Evolutionary conservation across 2,113 vertebrate species (phyloP).

Genomic region (Myrmecophaga tridactyla): DNA sequence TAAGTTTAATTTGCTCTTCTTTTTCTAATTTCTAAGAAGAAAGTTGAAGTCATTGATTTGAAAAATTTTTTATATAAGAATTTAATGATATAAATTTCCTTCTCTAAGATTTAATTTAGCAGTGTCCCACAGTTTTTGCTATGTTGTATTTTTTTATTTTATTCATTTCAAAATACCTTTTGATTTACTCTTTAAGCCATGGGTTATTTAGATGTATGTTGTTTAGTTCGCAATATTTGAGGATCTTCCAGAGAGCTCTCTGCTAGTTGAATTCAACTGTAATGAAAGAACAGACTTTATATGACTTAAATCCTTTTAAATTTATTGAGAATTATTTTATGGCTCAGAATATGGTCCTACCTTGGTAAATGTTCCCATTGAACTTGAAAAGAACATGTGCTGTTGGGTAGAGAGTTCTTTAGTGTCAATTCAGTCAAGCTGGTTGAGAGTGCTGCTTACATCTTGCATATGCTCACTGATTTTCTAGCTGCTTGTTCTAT

Average conservation of each 20-base stretch:
- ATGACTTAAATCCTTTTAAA: background rate
- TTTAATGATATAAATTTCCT: background rate
- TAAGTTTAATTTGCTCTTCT: background rate
- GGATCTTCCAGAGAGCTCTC: background rate
- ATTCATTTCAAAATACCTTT: background rate
- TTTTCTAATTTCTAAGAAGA: slow-evolving; percentile 8
- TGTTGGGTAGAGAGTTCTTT: background rate
- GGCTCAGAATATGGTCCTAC: background rate
- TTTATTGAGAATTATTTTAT: background rate
- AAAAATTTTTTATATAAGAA: background rate
- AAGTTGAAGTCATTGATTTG: background rate
- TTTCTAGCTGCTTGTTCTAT: background rate
- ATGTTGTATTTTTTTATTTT: background rate
- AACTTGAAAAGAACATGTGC: background rate
- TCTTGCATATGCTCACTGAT: background rate
- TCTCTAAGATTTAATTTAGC: background rate
- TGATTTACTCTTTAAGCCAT: background rate
- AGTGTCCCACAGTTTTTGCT: background rate
- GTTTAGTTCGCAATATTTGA: background rate
- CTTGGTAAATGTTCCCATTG: background rate
- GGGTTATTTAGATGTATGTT: background rate
- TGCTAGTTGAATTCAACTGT: background rate
- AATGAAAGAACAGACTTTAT: background rate
- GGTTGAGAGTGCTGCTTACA: background rate
- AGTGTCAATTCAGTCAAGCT: background rate